A percentile compares a stretch with the other conserved stretches of the same genome.
Conservation (phyloP, 2,888 invertebrate genomes). For the Lasioglossum pauxillum region DNA sequence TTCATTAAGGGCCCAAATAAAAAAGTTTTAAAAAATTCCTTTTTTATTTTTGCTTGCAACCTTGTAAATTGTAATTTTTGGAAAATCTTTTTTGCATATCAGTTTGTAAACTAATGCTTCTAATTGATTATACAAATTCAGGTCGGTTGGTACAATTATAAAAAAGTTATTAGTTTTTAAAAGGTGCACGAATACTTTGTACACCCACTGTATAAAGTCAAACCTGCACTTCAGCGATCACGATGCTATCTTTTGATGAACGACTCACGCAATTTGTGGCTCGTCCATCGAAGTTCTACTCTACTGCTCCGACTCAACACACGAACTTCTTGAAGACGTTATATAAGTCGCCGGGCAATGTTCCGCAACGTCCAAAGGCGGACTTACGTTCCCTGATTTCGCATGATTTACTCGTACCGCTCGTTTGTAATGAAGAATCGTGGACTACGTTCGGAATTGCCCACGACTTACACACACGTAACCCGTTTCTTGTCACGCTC, state of each 20-base stretch:
- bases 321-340: conserved; percentile 14
- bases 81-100: too few relatives aligned
- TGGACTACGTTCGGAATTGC: conserved; percentile 41
- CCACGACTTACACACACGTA: conserved; percentile 39
- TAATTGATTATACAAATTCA: too few relatives aligned
- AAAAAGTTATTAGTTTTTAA: too few relatives aligned
- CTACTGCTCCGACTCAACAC: not conserved
- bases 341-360: conserved; percentile 25
- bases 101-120: too few relatives aligned
- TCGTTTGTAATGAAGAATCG: conserved; percentile 33
- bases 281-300: not conserved
- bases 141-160: too few relatives aligned
- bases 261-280: not conserved
- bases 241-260: not conserved
- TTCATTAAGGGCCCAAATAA: too few relatives aligned
- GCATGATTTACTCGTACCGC: conserved; percentile 51
- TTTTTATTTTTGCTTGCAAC: too few relatives aligned
- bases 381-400: conserved; percentile 32
- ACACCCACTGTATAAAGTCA: too few relatives aligned
- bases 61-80: too few relatives aligned
- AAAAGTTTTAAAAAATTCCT: too few relatives aligned
- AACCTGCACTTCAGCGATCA: not conserved
- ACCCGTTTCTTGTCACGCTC: conserved; percentile 62
- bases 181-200: too few relatives aligned
- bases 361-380: conserved; percentile 32